Percentiles rank a stretch among this genome's conserved stretches.
Conservation (phyloP, 2,888 invertebrate genomes). For the Hemithea aestivaria region DNA sequence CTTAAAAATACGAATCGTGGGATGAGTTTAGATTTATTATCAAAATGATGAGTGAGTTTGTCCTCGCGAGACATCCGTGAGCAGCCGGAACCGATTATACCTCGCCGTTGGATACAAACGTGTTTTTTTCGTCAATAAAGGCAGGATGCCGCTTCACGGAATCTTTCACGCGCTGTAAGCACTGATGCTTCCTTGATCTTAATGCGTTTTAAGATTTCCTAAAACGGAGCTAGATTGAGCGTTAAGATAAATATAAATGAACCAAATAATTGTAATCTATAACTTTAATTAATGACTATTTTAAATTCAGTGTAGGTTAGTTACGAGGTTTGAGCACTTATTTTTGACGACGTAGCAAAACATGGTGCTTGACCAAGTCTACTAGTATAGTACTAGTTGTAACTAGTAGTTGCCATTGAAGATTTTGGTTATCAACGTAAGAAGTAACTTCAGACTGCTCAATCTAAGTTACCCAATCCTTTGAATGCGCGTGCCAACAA, state of each 20-base stretch:
- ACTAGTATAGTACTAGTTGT: too few relatives aligned
- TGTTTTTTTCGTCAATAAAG: constrained; percentile 40
- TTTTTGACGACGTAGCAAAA: too few relatives aligned
- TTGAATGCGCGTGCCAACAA: constrained; percentile 60
- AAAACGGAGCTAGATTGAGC: neutral
- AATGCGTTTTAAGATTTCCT: constrained; percentile 3
- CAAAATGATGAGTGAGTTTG: constrained; percentile 53
- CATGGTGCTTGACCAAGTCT: too few relatives aligned
- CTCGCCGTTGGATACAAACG: constrained; percentile 29
- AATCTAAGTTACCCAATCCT: constrained; percentile 32
- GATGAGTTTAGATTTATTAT: constrained; percentile 9
- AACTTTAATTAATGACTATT: too few relatives aligned
- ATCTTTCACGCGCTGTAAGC: constrained; percentile 62
- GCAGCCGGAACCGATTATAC: constrained; percentile 68
- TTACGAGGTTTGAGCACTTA: too few relatives aligned
- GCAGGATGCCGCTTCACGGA: constrained; percentile 74
- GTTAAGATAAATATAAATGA: too few relatives aligned
- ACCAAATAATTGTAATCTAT: too few relatives aligned
- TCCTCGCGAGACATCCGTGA: constrained; percentile 74
- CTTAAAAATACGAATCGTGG: neutral
- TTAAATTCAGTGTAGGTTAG: too few relatives aligned
- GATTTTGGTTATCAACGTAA: too few relatives aligned
- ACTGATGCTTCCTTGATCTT: constrained; percentile 52
- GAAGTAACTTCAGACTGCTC: constrained; percentile 17
- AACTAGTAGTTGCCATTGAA: too few relatives aligned